These are phyloP conservation scores for Nothobranchius furzeri DNA, from an alignment of 2,113 vertebrate genomes.

Conservation along the genomic window DNA sequence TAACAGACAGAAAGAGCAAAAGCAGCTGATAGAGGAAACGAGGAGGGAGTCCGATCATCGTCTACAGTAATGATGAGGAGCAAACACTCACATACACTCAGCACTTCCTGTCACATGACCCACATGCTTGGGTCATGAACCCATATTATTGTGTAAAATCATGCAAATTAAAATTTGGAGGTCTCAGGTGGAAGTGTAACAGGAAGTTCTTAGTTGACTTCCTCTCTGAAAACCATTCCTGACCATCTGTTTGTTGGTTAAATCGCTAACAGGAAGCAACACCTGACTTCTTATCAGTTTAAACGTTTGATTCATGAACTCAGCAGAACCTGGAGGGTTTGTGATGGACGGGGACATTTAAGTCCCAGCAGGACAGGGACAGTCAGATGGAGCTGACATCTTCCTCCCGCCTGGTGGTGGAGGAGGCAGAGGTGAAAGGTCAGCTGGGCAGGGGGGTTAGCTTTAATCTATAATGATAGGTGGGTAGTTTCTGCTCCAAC, in stretches of 20 bases:
- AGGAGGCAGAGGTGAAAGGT: slow-evolving; percentile 18
- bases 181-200: not conserved
- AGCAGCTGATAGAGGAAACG: slow-evolving; percentile 16
- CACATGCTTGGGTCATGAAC: too few relatives aligned
- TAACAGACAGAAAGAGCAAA: slow-evolving; percentile 25
- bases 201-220: not conserved
- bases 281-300: not conserved
- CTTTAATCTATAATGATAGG: not conserved
- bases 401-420: slow-evolving; percentile 2
- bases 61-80: slow-evolving; percentile 6
- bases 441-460: not conserved
- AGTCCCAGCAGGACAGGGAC: slow-evolving; percentile 38
- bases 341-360: slow-evolving; percentile 51
- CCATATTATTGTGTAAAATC: not conserved
- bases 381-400: slow-evolving; percentile 8
- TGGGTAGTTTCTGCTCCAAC: too few relatives aligned
- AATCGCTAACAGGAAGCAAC: not conserved
- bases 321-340: not conserved
- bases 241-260: not conserved
- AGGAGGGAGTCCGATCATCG: slow-evolving; percentile 10
- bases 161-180: not conserved
- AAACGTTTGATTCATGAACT: too few relatives aligned
- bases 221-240: not conserved
- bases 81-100: slow-evolving; percentile 12
- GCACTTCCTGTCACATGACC: slow-evolving; percentile 22